Evolutionary conservation across 2,797 vertebrate species (phyloP).

Genomic region (Valencia hispanica): DNA sequence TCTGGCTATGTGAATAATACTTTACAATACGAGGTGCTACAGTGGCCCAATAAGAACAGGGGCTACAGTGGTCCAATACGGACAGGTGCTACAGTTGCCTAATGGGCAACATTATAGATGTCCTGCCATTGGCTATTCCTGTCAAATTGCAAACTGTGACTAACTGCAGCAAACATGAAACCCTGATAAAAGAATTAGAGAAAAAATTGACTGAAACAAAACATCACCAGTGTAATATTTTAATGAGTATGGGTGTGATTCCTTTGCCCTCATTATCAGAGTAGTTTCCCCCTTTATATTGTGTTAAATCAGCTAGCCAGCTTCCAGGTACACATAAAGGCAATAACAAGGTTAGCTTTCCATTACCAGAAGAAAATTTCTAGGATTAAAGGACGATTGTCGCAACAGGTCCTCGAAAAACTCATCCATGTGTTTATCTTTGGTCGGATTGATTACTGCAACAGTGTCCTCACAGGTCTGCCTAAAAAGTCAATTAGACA

Average conservation of each 20-base stretch:
- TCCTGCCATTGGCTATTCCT: constrained; percentile 18
- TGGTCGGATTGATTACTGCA: no score
- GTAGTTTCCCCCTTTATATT: background rate
- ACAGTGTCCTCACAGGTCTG: no score
- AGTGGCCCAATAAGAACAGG: constrained; percentile 34
- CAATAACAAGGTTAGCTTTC: no score
- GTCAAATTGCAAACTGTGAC: constrained; percentile 17
- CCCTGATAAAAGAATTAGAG: background rate
- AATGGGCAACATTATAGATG: constrained; percentile 34
- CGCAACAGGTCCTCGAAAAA: no score
- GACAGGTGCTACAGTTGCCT: constrained; percentile 40
- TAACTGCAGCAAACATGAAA: background rate
- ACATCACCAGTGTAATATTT: background rate
- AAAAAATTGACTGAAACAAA: background rate
- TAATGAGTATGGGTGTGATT: background rate
- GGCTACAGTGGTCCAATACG: constrained; percentile 37
- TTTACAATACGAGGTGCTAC: constrained; percentile 27
- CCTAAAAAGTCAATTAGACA: no score
- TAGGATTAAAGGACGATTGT: no score
- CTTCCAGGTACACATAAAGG: no score
- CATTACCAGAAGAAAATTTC: no score
- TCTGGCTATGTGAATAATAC: constrained; percentile 29
- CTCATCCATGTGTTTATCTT: no score
- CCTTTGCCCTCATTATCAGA: background rate
- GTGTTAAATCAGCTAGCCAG: background rate